Conservation (phyloP, 2,888 invertebrate species). For the Plebejus argus region DNA sequence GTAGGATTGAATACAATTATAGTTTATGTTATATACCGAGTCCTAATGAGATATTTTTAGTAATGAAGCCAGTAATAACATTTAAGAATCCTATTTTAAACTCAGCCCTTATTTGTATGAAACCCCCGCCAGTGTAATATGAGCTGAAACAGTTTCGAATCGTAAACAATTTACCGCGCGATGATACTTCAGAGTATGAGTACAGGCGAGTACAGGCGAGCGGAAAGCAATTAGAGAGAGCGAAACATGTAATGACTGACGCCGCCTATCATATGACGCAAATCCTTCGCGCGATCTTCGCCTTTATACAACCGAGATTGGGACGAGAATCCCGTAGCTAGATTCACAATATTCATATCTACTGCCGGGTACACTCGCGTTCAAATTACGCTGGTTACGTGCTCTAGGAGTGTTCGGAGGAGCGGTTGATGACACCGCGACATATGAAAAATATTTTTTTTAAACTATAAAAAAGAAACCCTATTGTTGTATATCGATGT, state of each 20-base stretch:
- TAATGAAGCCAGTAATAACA: background rate
- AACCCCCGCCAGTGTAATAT: constrained; percentile 7
- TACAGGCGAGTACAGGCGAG: constrained; percentile 43
- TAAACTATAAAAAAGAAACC: constrained; percentile 19
- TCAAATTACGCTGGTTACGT: constrained; percentile 41
- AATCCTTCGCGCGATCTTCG: constrained; percentile 29
- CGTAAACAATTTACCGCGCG: constrained; percentile 43
- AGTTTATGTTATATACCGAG: background rate
- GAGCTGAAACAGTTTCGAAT: constrained; percentile 39
- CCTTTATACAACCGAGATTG: constrained; percentile 22
- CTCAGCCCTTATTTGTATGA: background rate
- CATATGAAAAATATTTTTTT: constrained; percentile 9
- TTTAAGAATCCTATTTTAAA: background rate
- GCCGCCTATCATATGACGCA: constrained; percentile 41
- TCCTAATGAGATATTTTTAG: background rate
- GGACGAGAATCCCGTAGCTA: background rate
- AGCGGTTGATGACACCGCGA: constrained; percentile 36
- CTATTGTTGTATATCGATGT: constrained; percentile 34
- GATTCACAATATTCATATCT: background rate
- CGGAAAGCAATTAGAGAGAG: constrained; percentile 64
- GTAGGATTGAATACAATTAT: background rate
- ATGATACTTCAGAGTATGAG: constrained; percentile 37
- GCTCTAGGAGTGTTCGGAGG: constrained; percentile 39
- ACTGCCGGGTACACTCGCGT: constrained; percentile 32
- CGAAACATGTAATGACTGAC: constrained; percentile 64